These are phyloP conservation scores for Neofelis nebulosa DNA, from an alignment of 2,113 vertebrate genomes.

Conservation along the genomic window DNA sequence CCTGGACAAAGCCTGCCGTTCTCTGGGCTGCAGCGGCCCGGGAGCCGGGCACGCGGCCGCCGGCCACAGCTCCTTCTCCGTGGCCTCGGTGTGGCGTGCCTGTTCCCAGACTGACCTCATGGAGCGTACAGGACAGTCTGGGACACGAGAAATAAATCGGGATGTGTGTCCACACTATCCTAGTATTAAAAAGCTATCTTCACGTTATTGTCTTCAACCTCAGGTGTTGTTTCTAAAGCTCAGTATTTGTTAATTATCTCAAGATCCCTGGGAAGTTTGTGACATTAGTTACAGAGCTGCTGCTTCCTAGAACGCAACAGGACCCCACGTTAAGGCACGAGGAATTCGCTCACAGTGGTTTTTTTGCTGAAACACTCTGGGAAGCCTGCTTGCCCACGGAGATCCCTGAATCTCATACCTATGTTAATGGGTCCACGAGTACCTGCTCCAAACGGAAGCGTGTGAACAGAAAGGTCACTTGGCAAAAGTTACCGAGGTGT, in stretches of 20 bases:
- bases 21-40: not conserved
- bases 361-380: too few relatives aligned
- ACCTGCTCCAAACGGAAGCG: not conserved
- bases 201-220: not conserved
- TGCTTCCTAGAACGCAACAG: not conserved
- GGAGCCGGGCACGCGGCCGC: too few relatives aligned
- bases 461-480: not conserved
- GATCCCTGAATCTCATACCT: not conserved
- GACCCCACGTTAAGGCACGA: accelerated
- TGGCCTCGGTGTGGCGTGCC: not conserved
- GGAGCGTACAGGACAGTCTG: not conserved
- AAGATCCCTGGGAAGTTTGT: accelerated
- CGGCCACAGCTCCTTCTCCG: not conserved
- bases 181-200: not conserved
- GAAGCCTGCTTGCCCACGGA: not conserved
- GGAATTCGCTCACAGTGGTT: accelerated
- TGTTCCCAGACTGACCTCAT: too few relatives aligned
- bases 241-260: not conserved
- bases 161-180: too few relatives aligned
- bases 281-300: too few relatives aligned
- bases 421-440: not conserved
- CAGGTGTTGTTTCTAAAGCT: not conserved
- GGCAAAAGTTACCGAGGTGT: not conserved
- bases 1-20: accelerated
- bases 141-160: accelerated